Base-by-base conservation (phyloP, 2,888 invertebrate genomes). In the Zaprionus lineosus region DNA sequence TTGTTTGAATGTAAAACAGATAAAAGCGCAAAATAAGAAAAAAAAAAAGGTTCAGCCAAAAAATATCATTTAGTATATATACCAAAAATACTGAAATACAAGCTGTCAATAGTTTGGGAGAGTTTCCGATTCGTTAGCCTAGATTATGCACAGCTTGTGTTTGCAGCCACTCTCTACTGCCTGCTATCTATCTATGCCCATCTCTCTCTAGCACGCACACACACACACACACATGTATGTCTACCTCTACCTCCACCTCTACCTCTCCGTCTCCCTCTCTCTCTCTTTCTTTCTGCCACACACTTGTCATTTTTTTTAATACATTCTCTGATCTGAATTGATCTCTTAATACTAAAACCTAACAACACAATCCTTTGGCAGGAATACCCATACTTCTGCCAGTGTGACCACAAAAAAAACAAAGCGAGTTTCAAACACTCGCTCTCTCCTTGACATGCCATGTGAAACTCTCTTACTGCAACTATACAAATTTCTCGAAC, bases 401-500 rank as follows among this genome's bases (percentile, higher is more conserved):
- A 8, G n/a, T n/a, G n/a, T n/a, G n/a, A n/a, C n/a, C n/a, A 21
- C 21, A 21, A 21, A 21, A 21, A 21, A 21, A 21, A 21, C 21
- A 21, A n/a, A n/a, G n/a, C n/a, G n/a, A n/a, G n/a, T n/a, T n/a
- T n/a, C n/a, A n/a, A n/a, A n/a, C n/a, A n/a, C n/a, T n/a, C n/a
- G n/a, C n/a, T n/a, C n/a, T n/a, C 34, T 36, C 14, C 44, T 6
- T 50, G 16, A 8, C 9, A 5, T 24, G 11, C 15, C 37, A 6
- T 21, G 19, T 19, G 26, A 36, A 43, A n/a, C 14, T 11, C 4
- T 12, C 6, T 19, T n/a, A n/a, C n/a, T 18, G 3, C 41, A 14
- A 26, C 29, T 29, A 29, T 18, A 51, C 34, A 68, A 44, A 55
- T 86, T 91, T 92, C 92, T 92, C 93, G 93, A 58, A 69, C 67